A percentile compares a stretch with the other conserved stretches of the same genome.
Conservation (phyloP, 2,797 vertebrate species). For the Prionace glauca region DNA sequence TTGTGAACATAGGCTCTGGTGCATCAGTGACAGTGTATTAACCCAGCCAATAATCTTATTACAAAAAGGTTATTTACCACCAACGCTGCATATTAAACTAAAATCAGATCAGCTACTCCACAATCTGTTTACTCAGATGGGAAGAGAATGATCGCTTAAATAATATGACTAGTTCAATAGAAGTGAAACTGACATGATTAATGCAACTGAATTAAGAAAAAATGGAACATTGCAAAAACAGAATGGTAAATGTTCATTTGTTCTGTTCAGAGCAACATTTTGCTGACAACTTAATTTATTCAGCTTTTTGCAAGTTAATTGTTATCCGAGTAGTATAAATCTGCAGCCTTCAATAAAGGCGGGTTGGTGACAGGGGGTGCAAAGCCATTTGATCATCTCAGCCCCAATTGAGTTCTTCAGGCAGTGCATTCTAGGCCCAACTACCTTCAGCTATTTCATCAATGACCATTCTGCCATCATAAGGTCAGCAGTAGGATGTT, state of each 20-base stretch:
- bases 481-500: too few relatives aligned
- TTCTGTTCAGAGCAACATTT: neutral
- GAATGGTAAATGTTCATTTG: neutral
- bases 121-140: neutral
- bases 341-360: neutral
- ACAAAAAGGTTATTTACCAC: neutral
- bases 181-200: neutral
- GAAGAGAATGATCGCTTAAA: neutral
- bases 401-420: neutral
- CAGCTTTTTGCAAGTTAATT: neutral
- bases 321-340: neutral
- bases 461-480: too few relatives aligned
- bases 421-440: too few relatives aligned
- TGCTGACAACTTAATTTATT: neutral
- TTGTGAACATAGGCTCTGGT: neutral
- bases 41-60: neutral
- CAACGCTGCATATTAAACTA: neutral
- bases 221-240: conserved; percentile 11
- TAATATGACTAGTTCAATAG: neutral
- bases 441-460: too few relatives aligned
- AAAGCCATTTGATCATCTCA: neutral
- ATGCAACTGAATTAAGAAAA: neutral
- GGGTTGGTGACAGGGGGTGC: neutral
- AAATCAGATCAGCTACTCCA: neutral
- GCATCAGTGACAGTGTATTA: neutral